These are phyloP conservation scores for Ctenoplectra terminalis DNA, from an alignment of 1,140 invertebrate genomes.

Conservation along the genomic window DNA sequence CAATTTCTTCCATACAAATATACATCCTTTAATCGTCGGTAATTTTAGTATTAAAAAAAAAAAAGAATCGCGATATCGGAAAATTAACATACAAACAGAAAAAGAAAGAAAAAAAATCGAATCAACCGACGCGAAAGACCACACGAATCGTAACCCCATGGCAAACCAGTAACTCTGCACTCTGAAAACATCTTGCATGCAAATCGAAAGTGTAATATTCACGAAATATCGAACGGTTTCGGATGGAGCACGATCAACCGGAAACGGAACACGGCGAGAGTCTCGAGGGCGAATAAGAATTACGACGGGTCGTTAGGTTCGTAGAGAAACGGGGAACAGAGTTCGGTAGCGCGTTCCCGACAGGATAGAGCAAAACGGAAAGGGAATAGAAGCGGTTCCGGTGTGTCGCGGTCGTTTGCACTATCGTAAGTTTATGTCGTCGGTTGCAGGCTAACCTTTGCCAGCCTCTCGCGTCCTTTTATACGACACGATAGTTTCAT, in stretches of 20 bases:
- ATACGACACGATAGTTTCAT: conserved; percentile 75
- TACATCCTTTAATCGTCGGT: too few relatives aligned
- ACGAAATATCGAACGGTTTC: not conserved
- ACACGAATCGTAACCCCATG: too few relatives aligned
- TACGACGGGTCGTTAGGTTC: conserved; percentile 61
- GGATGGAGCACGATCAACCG: not conserved
- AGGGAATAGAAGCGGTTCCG: conserved; percentile 17
- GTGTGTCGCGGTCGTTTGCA: conserved; percentile 68
- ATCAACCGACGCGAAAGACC: too few relatives aligned
- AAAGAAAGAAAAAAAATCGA: too few relatives aligned
- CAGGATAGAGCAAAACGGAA: not conserved
- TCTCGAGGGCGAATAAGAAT: conserved; percentile 60
- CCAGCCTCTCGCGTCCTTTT: conserved; percentile 55
- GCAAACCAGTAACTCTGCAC: too few relatives aligned
- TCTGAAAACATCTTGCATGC: too few relatives aligned
- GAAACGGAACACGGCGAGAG: not conserved
- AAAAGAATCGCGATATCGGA: too few relatives aligned
- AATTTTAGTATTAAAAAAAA: too few relatives aligned
- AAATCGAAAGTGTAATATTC: not conserved
- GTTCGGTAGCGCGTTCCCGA: not conserved
- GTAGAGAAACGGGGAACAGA: not conserved
- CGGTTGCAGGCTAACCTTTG: conserved; percentile 58
- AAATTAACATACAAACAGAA: too few relatives aligned
- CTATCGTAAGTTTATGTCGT: conserved; percentile 76
- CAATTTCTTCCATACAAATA: too few relatives aligned